phyloP scores from a whole-genome alignment of 2,113 vertebrate genomes.

The Caranx melampygus region DNA sequence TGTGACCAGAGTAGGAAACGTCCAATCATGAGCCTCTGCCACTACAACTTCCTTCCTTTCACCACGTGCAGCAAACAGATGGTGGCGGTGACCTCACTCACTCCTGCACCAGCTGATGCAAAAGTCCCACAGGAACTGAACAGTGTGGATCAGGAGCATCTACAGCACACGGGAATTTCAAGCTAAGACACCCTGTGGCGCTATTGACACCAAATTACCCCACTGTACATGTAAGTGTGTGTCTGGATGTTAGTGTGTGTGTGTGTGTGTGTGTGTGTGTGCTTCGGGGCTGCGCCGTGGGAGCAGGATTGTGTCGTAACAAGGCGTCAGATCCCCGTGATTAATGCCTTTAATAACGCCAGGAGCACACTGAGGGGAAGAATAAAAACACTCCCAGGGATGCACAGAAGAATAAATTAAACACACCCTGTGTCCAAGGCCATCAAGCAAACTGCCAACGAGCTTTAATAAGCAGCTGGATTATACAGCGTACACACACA shows the following conservation, averaged over 20 bases:
- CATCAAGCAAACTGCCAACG: conserved; percentile 78
- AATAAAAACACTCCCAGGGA: conserved; percentile 68
- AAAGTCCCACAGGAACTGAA: not conserved
- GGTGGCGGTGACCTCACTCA: too few relatives aligned
- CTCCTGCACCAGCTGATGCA: not conserved
- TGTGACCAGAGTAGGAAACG: too few relatives aligned
- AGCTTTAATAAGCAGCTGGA: conserved; percentile 73
- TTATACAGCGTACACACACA: conserved; percentile 31
- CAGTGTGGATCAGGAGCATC: not conserved
- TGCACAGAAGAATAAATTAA: conserved; percentile 67
- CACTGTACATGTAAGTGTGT: not conserved
- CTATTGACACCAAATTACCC: conserved; percentile 4
- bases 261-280: not conserved
- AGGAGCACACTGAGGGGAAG: conserved; percentile 60
- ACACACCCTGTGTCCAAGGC: conserved; percentile 53
- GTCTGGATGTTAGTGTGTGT: conserved; percentile 19
- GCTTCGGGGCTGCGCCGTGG: not conserved
- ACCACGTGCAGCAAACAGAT: too few relatives aligned
- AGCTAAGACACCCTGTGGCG: not conserved
- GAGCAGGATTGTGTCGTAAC: conserved; percentile 52
- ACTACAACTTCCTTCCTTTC: too few relatives aligned
- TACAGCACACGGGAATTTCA: not conserved
- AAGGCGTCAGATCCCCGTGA: conserved; percentile 68
- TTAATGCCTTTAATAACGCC: conserved; percentile 81
- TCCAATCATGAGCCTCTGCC: too few relatives aligned